Evolutionary conservation across 2,113 vertebrate genomes (phyloP), one percentile per base, ranked within the genome.

Genomic region (Dicerorhinus sumatrensis): DNA sequence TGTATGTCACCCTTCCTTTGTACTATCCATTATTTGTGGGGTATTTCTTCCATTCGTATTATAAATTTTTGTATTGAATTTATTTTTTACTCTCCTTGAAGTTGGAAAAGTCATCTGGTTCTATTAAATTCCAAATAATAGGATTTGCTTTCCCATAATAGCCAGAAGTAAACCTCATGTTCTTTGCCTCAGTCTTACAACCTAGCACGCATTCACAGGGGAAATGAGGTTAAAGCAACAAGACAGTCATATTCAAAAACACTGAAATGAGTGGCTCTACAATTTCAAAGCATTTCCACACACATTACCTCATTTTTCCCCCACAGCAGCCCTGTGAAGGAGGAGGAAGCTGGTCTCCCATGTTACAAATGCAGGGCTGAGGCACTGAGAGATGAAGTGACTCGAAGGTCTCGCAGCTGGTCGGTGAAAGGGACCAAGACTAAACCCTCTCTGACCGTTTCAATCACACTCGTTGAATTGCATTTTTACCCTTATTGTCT

Each of bases 71-170:
- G 39, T 60, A 62, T 65, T 63, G 62, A 90, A 81, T 62, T 96
- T 79, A 58, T 51, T 67, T 91, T 77, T 94, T 33, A 84, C n/a
- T 89, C 25, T 86, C 42, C 13, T 85, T 91, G 67, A 85, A 94
- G 21, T 65, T 96, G 76, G 79, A 91, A 84, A 91, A 94, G 6
- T 31, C 20, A 67, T 2, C 18, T 81, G 46, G n/a, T 42, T 81
- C 48, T 81, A 75, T 84, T 54, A 96, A 94, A 89, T 96, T 76
- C n/a, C 67, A 85, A 82, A 46, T 89, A 65, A 84, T 36, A 94
- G 58, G 33, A 86, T 86, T 89, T 54, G 7, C 51, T 89, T 92
- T 94, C 60, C n/a, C 36, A 2, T 58, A 79, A 77, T 62, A 79
- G 51, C 46, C 23, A 21, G 36, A 94, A 84, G 46, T 77, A 92